Conservation (phyloP, 2,113 vertebrate species). For the Dendropsophus ebraccatus region DNA sequence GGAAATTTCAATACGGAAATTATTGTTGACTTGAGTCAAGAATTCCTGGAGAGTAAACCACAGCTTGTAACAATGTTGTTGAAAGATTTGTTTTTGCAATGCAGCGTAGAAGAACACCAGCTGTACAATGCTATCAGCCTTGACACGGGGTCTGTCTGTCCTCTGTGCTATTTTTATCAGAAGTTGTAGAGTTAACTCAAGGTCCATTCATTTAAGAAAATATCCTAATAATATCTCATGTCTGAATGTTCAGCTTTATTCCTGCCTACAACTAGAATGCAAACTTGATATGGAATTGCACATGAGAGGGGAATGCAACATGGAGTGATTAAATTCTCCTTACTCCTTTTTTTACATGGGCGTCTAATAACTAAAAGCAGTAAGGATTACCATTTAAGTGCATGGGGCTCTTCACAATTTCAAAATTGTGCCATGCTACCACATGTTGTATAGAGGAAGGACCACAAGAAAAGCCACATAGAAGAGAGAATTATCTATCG, state of each 20-base stretch:
- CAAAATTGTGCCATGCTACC: too few relatives aligned
- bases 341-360: too few relatives aligned
- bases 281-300: background rate
- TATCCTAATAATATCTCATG: too few relatives aligned
- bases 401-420: too few relatives aligned
- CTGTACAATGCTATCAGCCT: constrained; percentile 28
- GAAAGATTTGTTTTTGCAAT: constrained; percentile 23
- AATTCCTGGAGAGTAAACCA: background rate
- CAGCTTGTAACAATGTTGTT: constrained; percentile 12
- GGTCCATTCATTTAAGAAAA: constrained; percentile 24
- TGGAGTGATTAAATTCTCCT: too few relatives aligned
- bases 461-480: too few relatives aligned
- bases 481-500: too few relatives aligned
- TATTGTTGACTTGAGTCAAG: background rate
- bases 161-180: constrained; percentile 25
- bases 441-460: too few relatives aligned
- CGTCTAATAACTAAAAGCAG: too few relatives aligned
- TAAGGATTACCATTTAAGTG: too few relatives aligned
- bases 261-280: background rate
- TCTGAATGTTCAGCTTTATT: background rate
- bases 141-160: constrained; percentile 20
- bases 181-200: constrained; percentile 30
- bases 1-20: background rate
- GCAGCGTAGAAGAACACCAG: background rate
- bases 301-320: too few relatives aligned